A percentile compares a stretch with the other conserved stretches of the same genome.
phyloP scores from a whole-genome alignment of 2,797 vertebrate species.

The Parotocinclus haroldoi region DNA sequence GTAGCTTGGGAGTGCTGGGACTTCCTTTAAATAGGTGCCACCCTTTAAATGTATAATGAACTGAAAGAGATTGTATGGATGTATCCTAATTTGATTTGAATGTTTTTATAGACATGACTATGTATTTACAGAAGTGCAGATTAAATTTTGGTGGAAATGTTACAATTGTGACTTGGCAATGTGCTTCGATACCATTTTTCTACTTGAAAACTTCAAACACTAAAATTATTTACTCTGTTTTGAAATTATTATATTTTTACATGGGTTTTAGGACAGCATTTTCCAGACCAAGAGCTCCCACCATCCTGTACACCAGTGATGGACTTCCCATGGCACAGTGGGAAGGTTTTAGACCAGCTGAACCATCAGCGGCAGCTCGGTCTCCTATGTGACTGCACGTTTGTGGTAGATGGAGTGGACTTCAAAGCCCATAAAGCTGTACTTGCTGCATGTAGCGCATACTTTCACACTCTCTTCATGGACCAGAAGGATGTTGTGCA shows the following conservation, averaged over 20 bases:
- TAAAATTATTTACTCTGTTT: background rate
- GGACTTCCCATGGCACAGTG: slow-evolving; percentile 97
- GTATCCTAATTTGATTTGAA: too few species aligned
- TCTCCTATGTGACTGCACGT: slow-evolving; percentile 93
- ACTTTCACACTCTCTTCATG: slow-evolving; percentile 91
- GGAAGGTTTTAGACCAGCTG: slow-evolving; percentile 88
- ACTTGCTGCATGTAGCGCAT: slow-evolving; percentile 92
- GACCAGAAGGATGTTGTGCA: slow-evolving; percentile 98
- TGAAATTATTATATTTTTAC: background rate
- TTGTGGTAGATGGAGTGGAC: slow-evolving; percentile 93
- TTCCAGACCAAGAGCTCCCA: background rate
- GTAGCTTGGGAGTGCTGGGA: too few species aligned
- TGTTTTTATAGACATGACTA: too few species aligned
- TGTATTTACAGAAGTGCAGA: too few species aligned
- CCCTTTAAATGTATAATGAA: too few species aligned
- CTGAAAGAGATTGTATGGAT: too few species aligned
- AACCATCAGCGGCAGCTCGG: slow-evolving; percentile 90
- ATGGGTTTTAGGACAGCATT: background rate
- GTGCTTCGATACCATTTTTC: too few species aligned
- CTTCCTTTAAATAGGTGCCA: too few species aligned
- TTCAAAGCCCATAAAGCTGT: slow-evolving; percentile 97
- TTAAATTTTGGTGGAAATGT: too few species aligned
- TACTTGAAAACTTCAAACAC: too few species aligned
- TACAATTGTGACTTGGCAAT: too few species aligned
- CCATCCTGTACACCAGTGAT: slow-evolving; percentile 57